phyloP scores from a whole-genome alignment of 2,888 invertebrate species.

The Harpagoxenus sublaevis region DNA sequence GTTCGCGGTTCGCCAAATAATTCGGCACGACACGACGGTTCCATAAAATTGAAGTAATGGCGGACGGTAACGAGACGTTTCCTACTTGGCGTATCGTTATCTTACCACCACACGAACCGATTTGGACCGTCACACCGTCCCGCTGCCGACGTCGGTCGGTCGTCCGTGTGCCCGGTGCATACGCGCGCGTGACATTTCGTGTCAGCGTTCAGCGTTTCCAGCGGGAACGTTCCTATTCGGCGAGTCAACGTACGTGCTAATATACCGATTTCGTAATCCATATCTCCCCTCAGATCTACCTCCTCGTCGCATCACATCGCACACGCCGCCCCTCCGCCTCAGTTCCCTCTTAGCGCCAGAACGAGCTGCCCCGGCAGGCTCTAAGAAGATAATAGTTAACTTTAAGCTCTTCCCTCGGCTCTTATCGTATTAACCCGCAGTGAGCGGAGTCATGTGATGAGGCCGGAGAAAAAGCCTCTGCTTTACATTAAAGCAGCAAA shows the following conservation, averaged over 20 bases:
- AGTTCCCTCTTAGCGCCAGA: conserved; percentile 46
- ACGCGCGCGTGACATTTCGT: conserved; percentile 33
- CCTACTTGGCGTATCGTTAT: conserved; percentile 79
- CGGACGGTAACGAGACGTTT: conserved; percentile 82
- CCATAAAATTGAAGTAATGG: conserved; percentile 80
- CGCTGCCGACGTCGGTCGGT: background rate
- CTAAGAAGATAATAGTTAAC: conserved; percentile 54
- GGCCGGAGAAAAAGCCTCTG: conserved; percentile 32
- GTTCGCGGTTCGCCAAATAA: conserved; percentile 59
- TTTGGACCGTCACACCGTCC: conserved; percentile 52
- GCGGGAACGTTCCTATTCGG: conserved; percentile 47
- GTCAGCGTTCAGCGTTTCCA: conserved; percentile 46
- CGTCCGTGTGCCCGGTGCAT: conserved; percentile 21
- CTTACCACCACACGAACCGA: conserved; percentile 65
- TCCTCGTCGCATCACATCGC: conserved; percentile 8
- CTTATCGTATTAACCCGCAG: conserved; percentile 50
- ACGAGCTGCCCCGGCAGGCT: conserved; percentile 33
- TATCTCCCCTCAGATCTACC: conserved; percentile 27
- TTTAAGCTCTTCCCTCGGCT: conserved; percentile 49
- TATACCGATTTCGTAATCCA: conserved; percentile 48
- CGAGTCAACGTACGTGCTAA: conserved; percentile 55
- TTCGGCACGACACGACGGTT: conserved; percentile 64
- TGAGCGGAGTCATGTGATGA: conserved; percentile 2
- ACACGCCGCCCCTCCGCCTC: background rate
- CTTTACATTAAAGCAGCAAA: conserved; percentile 44